These are phyloP conservation scores for Ephestia elutella DNA, from an alignment of 1,140 invertebrate species.

Conservation along the genomic window DNA sequence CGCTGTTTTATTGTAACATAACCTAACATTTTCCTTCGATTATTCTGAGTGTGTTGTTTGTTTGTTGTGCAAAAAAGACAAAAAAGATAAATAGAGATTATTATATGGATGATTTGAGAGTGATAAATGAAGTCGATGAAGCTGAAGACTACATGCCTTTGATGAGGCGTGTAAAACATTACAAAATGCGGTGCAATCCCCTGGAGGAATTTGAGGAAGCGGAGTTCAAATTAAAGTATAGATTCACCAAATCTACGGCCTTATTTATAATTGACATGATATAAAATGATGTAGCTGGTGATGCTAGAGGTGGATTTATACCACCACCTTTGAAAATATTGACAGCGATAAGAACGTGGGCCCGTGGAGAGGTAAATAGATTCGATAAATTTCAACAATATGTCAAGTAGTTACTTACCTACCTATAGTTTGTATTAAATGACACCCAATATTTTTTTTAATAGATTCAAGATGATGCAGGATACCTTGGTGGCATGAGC, in stretches of 20 bases:
- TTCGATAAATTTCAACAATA: background rate
- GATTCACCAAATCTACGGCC: conserved; percentile 18
- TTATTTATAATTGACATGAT: conserved; percentile 17
- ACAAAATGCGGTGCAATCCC: conserved; percentile 8
- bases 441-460: conserved; percentile 1
- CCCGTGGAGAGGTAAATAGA: conserved; percentile 19
- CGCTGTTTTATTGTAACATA: too few species aligned
- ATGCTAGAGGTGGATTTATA: conserved; percentile 20
- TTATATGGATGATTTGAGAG: background rate
- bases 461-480: conserved; percentile 20
- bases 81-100: too few species aligned
- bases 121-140: background rate
- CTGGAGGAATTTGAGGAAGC: conserved; percentile 16
- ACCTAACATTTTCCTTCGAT: too few species aligned
- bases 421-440: background rate
- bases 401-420: background rate
- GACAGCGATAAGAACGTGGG: conserved; percentile 16
- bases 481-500: conserved; percentile 11
- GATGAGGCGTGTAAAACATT: conserved; percentile 13
- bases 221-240: conserved; percentile 22
- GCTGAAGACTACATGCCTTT: background rate
- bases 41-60: too few species aligned
- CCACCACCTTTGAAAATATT: conserved; percentile 19
- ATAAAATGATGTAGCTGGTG: conserved; percentile 16
- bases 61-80: too few species aligned